Base-by-base conservation (phyloP, 1,140 invertebrate species). In the Catajapyx aquilonaris region DNA sequence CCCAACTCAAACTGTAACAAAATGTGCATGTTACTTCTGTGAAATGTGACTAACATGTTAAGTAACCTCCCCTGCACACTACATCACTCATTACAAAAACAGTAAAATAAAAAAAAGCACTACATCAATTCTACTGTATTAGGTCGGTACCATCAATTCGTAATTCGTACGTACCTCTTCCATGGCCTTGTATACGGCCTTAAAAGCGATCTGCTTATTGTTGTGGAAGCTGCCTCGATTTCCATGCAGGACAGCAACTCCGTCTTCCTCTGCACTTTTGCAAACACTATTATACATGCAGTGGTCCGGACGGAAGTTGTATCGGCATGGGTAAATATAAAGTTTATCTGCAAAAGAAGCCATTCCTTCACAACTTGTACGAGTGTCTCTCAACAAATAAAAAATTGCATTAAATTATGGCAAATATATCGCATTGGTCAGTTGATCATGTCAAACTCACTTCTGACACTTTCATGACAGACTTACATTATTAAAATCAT, bases 281-380 rank as follows among this genome's bases (percentile, higher is more conserved):
- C 88, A 94, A 3, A 83, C 74, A 50, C 75, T 83, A 52, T 73
- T 76, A 47, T 94, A 94, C 78, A 88, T 87, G 53, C 87, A 94
- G 53, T 94, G 87, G 61, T 94, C 87, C 7, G 86, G 76, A 36
- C 87, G 68, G 52, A 84, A 94, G 57, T 94, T 95, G 57, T 80
- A 88, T 35, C 80, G 66, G 53, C 88, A 94, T 0, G 76, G 68
- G 54, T 84, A 74, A 22, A 86, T 60, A 43, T 76, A 76, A 11
- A 94, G 57, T 47, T 80, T 76, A 39, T 81, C 81, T 64, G 51
- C 30, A 64, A 61, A 40, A 35, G 18, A 38, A 32, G 46, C 34
- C 19, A 25, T 20, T 20, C 7, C 31, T 25, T 23, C 9, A 20
- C 20, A n/a, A 39, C 9, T 10, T 15, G 10, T 34, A 16, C 11